Percentiles rank a stretch among this genome's conserved stretches.
phyloP scores from a whole-genome alignment of 2,113 vertebrate genomes.

The sheep (Ovis aries) region DNA sequence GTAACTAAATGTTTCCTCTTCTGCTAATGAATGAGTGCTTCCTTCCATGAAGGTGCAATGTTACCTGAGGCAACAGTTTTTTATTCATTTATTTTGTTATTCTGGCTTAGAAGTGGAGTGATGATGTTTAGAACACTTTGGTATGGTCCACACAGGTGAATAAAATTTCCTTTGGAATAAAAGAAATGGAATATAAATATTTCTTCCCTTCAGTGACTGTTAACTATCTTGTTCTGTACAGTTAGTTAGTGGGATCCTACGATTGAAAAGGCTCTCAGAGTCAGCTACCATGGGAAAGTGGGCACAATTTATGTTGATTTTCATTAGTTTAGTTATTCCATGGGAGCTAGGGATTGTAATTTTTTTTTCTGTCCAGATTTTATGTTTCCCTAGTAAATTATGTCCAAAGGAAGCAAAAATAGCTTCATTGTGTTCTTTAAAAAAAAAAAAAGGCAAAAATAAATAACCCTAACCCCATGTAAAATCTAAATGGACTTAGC shows the following conservation, averaged over 20 bases:
- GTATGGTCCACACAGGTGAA: conserved; percentile 5
- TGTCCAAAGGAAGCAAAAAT: neutral
- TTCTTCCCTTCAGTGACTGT: neutral
- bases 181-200: conserved; percentile 30
- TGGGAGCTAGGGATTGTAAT: neutral
- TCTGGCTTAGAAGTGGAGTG: neutral
- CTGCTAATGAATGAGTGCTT: conserved; percentile 18
- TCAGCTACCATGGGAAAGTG: neutral
- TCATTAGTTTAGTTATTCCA: neutral
- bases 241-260: neutral
- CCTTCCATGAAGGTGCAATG: neutral
- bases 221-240: conserved; percentile 2
- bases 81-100: conserved; percentile 28
- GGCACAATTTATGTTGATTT: neutral
- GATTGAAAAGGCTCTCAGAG: neutral
- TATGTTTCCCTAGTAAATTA: neutral
- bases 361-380: neutral
- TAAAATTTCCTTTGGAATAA: conserved; percentile 33
- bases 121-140: conserved; percentile 27
- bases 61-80: conserved; percentile 6
- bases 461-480: neutral
- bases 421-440: neutral
- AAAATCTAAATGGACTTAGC: conserved; percentile 6
- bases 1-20: conserved; percentile 51
- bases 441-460: neutral